Evolutionary conservation across 2,888 invertebrate species (phyloP).

Genomic region (Xestobium rufovillosum): DNA sequence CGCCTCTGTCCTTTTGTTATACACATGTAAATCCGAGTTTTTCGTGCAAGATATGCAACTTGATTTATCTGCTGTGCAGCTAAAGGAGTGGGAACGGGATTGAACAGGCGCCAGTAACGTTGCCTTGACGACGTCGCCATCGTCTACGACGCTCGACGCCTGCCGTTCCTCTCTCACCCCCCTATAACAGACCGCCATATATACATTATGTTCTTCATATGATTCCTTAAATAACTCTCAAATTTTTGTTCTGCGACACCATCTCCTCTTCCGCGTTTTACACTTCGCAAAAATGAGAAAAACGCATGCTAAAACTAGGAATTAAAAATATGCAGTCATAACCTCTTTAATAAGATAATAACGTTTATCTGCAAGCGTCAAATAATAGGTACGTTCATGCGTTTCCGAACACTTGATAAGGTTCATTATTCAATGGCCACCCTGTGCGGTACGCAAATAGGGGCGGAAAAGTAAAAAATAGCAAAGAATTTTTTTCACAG

Average conservation of each 20-base stretch:
- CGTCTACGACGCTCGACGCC: constrained; percentile 35
- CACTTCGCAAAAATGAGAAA: background rate
- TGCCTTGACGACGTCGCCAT: constrained; percentile 41
- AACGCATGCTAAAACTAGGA: too few relatives aligned
- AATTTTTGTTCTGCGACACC: constrained; percentile 12
- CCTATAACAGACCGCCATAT: constrained; percentile 27
- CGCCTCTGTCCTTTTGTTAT: constrained; percentile 23
- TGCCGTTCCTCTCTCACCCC: constrained; percentile 29
- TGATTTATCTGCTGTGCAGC: constrained; percentile 31
- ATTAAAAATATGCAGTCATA: too few relatives aligned
- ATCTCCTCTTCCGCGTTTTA: constrained; percentile 13
- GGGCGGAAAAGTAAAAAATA: too few relatives aligned
- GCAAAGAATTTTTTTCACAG: too few relatives aligned
- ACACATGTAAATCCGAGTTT: constrained; percentile 30
- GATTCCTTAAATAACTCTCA: constrained; percentile 2
- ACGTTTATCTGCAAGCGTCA: too few relatives aligned
- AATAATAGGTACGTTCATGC: too few relatives aligned
- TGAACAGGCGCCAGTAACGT: constrained; percentile 35
- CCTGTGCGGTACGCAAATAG: too few relatives aligned
- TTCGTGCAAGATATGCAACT: constrained; percentile 29
- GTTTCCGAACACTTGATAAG: too few relatives aligned
- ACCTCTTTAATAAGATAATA: too few relatives aligned
- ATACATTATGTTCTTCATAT: constrained; percentile 12
- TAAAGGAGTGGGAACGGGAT: constrained; percentile 23
- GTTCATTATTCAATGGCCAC: too few relatives aligned